These are phyloP conservation scores for Peromyscus nudipes DNA, from an alignment of 2,797 vertebrate species.

Conservation along the genomic window DNA sequence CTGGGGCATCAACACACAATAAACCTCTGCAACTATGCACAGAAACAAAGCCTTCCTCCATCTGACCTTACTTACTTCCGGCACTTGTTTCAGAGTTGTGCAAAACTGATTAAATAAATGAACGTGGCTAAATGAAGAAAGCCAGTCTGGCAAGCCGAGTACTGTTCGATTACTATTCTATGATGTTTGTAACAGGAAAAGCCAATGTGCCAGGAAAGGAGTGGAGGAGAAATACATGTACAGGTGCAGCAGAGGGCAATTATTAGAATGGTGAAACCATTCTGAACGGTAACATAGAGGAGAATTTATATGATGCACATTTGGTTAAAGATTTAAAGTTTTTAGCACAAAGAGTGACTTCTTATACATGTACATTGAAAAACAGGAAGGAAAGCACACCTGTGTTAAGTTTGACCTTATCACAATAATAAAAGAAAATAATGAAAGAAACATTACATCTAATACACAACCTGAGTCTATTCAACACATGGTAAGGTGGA, in stretches of 20 bases:
- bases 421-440: not conserved
- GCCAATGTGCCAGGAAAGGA: not conserved
- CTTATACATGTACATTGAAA: not conserved
- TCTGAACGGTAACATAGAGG: not conserved
- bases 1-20: not conserved
- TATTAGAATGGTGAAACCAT: not conserved
- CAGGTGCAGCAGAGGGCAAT: not conserved
- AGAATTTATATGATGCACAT: not conserved
- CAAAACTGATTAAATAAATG: not conserved
- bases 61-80: not conserved
- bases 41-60: not conserved
- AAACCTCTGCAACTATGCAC: not conserved
- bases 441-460: not conserved
- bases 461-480: not conserved
- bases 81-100: not conserved
- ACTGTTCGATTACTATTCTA: not conserved
- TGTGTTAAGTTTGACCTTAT: not conserved
- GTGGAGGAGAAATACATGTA: not conserved
- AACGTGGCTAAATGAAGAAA: not conserved
- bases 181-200: not conserved
- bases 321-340: not conserved
- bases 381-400: not conserved
- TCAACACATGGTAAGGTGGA: too few relatives aligned
- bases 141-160: not conserved
- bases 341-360: not conserved